Percentiles rank a stretch among this genome's conserved stretches.
These are phyloP conservation scores for Dinothrombium tinctorium DNA, from an alignment of 1,140 invertebrate genomes.

Conservation along the genomic window DNA sequence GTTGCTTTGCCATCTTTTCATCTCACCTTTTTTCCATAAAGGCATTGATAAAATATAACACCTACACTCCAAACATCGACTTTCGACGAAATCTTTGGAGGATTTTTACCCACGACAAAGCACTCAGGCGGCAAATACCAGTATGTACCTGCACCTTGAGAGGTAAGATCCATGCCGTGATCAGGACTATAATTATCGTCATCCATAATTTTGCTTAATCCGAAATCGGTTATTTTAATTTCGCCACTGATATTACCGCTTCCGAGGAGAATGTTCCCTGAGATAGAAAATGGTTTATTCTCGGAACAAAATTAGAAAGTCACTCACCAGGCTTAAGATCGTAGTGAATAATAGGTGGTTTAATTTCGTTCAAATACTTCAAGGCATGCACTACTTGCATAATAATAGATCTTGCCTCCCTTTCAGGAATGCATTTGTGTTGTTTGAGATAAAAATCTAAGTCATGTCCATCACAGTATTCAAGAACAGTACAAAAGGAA, in stretches of 20 bases:
- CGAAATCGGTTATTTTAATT: constrained; percentile 99
- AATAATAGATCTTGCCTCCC: constrained; percentile 92
- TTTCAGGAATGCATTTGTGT: constrained; percentile 95
- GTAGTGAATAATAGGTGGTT: constrained; percentile 98
- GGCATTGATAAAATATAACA: constrained; percentile 99
- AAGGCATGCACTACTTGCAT: constrained; percentile 90
- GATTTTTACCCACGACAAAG: constrained; percentile 96
- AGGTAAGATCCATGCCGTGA: constrained; percentile 96
- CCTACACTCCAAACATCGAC: constrained; percentile 99
- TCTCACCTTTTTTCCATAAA: constrained; percentile 64
- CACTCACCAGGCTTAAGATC: constrained; percentile 79
- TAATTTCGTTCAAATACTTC: constrained; percentile 98
- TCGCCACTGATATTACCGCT: constrained; percentile 56
- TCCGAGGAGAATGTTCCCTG: constrained; percentile 38
- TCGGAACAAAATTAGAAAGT: constrained; percentile 1
- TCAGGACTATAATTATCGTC: constrained; percentile 96
- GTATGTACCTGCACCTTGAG: constrained; percentile 96
- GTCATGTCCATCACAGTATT: constrained; percentile 99
- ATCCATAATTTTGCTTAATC: constrained; percentile 97
- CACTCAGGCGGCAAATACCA: constrained; percentile 99
- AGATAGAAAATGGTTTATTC: constrained; percentile 1
- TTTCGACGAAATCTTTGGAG: constrained; percentile 98
- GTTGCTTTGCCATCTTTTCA: too few species aligned
- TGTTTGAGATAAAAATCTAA: constrained; percentile 99
- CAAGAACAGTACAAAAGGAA: constrained; percentile 98